These are phyloP conservation scores for Pipistrellus pygmaeus DNA, from an alignment of 2,797 vertebrate species.

Conservation along the genomic window DNA sequence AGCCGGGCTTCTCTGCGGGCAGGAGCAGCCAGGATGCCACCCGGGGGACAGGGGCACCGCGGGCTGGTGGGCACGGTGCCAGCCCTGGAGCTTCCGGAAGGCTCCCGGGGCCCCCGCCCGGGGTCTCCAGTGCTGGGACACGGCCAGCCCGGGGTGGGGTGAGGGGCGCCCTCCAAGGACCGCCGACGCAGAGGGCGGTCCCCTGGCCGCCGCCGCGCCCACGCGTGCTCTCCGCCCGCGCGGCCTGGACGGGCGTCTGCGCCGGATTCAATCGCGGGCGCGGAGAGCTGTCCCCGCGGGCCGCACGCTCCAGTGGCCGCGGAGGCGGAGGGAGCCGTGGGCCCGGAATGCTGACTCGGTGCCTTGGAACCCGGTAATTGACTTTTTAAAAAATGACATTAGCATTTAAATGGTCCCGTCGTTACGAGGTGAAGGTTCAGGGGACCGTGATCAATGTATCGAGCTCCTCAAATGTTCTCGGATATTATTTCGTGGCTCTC, in stretches of 20 bases:
- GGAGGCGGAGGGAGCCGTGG: slow-evolving; percentile 84
- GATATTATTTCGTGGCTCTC: slow-evolving; percentile 83
- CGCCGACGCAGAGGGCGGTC: too few relatives aligned
- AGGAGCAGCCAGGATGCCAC: too few relatives aligned
- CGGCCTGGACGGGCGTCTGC: slow-evolving; percentile 89
- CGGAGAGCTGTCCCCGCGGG: slow-evolving; percentile 88
- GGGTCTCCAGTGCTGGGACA: too few relatives aligned
- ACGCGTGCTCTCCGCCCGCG: slow-evolving; percentile 92
- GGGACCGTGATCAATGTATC: slow-evolving; percentile 88
- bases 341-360: slow-evolving; percentile 90
- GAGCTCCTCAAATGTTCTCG: slow-evolving; percentile 88
- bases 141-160: fast-evolving
- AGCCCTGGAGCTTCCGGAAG: not conserved
- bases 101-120: fast-evolving
- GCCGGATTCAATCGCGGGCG: slow-evolving; percentile 95
- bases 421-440: slow-evolving; percentile 90
- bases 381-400: slow-evolving; percentile 94
- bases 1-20: not conserved
- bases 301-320: slow-evolving; percentile 85
- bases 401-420: slow-evolving; percentile 94
- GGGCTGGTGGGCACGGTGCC: too few relatives aligned
- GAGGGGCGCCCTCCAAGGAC: not conserved
- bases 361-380: slow-evolving; percentile 91
- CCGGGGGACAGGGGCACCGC: too few relatives aligned
- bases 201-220: slow-evolving; percentile 71